phyloP scores from a whole-genome alignment of 2,888 invertebrate species.

The Tolmerus cingulatus region DNA sequence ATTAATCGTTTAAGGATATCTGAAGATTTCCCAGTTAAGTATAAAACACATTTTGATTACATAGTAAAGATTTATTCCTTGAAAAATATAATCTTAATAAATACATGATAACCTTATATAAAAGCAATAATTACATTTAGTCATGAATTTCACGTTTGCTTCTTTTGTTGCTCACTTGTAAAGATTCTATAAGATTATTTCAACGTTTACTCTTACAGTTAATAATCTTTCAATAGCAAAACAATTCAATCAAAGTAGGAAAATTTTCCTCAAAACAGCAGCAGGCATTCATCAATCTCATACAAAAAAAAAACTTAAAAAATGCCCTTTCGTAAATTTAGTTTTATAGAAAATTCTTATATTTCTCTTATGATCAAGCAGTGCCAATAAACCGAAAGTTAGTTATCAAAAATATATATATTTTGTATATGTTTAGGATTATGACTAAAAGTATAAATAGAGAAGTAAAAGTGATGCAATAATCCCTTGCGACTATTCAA shows the following conservation, averaged over 20 bases:
- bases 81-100: slow-evolving; percentile 40
- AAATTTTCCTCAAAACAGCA: background rate
- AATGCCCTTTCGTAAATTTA: background rate
- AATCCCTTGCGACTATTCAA: background rate
- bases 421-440: background rate
- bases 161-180: background rate
- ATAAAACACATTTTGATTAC: background rate
- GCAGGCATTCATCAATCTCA: background rate
- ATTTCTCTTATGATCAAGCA: background rate
- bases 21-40: background rate
- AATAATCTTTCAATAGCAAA: background rate
- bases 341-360: background rate
- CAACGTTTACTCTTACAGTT: background rate
- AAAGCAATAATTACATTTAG: slow-evolving; percentile 23
- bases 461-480: background rate
- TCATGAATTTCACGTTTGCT: slow-evolving; percentile 22
- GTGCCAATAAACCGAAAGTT: background rate
- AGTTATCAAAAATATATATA: slow-evolving; percentile 11
- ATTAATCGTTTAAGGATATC: too few relatives aligned
- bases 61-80: slow-evolving; percentile 33
- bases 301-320: background rate
- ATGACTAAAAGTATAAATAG: background rate
- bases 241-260: background rate
- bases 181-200: background rate
- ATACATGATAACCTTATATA: slow-evolving; percentile 29